Conservation (phyloP, 1,140 invertebrate genomes). For the Trachymyrmex septentrionalis region DNA sequence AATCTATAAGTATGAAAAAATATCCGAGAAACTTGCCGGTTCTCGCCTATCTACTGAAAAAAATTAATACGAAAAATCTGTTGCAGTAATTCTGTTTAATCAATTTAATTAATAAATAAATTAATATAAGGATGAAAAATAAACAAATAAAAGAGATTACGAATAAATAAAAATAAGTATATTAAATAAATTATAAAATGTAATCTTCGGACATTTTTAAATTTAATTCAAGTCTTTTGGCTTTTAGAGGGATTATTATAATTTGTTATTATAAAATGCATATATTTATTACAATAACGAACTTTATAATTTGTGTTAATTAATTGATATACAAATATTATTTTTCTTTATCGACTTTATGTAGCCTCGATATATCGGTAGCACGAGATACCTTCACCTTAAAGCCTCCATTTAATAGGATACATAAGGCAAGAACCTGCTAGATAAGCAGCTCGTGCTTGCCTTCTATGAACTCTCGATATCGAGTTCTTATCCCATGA, state of each 20-base stretch:
- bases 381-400: background rate
- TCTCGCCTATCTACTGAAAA: background rate
- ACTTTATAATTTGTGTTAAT: too few relatives aligned
- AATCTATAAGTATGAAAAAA: slow-evolving; percentile 19
- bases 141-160: too few relatives aligned
- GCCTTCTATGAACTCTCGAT: background rate
- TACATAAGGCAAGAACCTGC: slow-evolving; percentile 1
- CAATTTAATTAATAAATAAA: slow-evolving; percentile 22
- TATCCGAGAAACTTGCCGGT: background rate
- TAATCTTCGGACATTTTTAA: too few relatives aligned
- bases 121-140: too few relatives aligned
- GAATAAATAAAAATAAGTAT: too few relatives aligned
- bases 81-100: slow-evolving; percentile 6
- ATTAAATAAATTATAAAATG: too few relatives aligned
- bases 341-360: slow-evolving; percentile 24
- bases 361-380: background rate
- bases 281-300: too few relatives aligned
- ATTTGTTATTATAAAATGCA: too few relatives aligned
- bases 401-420: slow-evolving; percentile 15
- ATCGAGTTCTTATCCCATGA: background rate
- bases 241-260: too few relatives aligned
- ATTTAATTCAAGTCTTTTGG: too few relatives aligned
- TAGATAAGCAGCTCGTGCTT: slow-evolving; percentile 33
- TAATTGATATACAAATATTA: too few relatives aligned
- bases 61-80: background rate